Conservation (phyloP, 1,140 invertebrate genomes). For the Ceratina japonica region DNA sequence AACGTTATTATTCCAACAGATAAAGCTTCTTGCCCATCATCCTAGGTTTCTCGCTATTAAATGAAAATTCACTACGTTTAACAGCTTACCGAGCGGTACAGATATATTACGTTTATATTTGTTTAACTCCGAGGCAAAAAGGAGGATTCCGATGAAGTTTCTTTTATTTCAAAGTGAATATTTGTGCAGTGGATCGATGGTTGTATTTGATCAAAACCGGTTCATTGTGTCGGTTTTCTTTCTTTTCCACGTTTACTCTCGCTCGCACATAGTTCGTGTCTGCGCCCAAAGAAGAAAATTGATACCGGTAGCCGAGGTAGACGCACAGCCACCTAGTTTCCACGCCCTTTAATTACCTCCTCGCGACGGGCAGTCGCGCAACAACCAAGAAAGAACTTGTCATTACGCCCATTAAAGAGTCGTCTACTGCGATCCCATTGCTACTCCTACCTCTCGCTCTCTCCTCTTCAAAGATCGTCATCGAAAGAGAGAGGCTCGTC, state of each 20-base stretch:
- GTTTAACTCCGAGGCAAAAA: too few species aligned
- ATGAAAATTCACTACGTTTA: slow-evolving; percentile 18
- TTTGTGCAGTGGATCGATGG: too few species aligned
- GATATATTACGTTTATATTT: too few species aligned
- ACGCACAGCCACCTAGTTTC: slow-evolving; percentile 40
- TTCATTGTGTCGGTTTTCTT: too few species aligned
- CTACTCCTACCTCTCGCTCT: not conserved
- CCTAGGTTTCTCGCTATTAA: slow-evolving; percentile 38
- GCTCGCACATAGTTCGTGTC: slow-evolving; percentile 32
- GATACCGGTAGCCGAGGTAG: slow-evolving; percentile 1
- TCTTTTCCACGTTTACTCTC: too few species aligned
- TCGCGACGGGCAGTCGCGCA: slow-evolving; percentile 30
- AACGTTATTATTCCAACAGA: not conserved
- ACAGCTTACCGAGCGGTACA: not conserved
- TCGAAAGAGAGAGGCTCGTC: slow-evolving; percentile 25
- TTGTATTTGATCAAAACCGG: too few species aligned
- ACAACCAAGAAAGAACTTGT: slow-evolving; percentile 43
- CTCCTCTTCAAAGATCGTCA: slow-evolving; percentile 39
- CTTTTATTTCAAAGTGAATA: too few species aligned
- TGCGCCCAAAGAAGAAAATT: slow-evolving; percentile 19
- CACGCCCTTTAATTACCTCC: slow-evolving; percentile 63
- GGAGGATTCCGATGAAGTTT: too few species aligned
- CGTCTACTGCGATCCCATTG: not conserved
- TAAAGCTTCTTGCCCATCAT: not conserved
- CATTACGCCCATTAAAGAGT: slow-evolving; percentile 47